Evolutionary conservation across 2,888 invertebrate genomes (phyloP).

Genomic region (Hirtodrosophila confusa): DNA sequence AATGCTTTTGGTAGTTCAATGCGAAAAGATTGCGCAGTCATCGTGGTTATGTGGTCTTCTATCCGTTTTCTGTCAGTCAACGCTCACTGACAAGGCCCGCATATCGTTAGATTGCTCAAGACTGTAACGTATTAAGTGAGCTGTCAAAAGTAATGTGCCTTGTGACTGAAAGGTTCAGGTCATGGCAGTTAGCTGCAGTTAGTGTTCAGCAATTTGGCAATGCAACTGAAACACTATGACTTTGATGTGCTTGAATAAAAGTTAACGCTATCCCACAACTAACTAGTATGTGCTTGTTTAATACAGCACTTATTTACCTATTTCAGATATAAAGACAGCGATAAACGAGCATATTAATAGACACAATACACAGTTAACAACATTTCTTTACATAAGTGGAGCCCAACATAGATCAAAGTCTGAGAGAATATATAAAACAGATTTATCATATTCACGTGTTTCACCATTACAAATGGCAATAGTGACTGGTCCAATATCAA

Average conservation of each 20-base stretch:
- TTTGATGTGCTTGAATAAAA: neutral
- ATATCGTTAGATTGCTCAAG: slow-evolving; percentile 18
- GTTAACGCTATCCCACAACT: no score
- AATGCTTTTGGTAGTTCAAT: slow-evolving; percentile 15
- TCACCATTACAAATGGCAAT: neutral
- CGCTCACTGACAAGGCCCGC: slow-evolving; percentile 33
- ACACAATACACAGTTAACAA: neutral
- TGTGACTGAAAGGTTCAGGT: slow-evolving; percentile 25
- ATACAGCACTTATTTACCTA: no score
- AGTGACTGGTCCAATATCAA: no score
- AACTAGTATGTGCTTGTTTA: no score
- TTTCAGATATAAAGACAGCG: no score
- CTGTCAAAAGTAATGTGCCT: slow-evolving; percentile 21
- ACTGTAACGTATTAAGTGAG: slow-evolving; percentile 18
- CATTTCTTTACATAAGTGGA: neutral
- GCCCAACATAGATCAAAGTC: no score
- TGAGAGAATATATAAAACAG: neutral
- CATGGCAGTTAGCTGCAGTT: slow-evolving; percentile 3
- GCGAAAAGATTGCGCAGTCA: slow-evolving; percentile 28
- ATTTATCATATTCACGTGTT: neutral
- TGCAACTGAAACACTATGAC: neutral
- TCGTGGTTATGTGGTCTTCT: slow-evolving; percentile 30
- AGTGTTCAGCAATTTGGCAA: slow-evolving; percentile 4
- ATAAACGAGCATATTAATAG: no score
- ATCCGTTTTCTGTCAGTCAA: slow-evolving; percentile 18